Conservation (phyloP, 2,888 invertebrate genomes). For the Sinotaia quadrata region DNA sequence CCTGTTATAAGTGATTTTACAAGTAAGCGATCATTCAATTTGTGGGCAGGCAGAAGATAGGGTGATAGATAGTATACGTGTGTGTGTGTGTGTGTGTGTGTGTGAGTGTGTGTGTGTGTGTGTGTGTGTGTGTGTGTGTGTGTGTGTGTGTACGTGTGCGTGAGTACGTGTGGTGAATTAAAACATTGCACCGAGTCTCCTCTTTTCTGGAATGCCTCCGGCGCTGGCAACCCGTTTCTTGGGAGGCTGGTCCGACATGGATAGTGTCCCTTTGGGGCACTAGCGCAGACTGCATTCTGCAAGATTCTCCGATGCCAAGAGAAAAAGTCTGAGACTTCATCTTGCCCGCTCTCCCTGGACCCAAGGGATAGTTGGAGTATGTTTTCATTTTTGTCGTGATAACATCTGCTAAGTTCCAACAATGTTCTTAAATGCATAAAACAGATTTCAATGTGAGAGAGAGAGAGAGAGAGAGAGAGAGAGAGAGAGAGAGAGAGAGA, state of each 20-base stretch:
- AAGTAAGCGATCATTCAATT: too few species aligned
- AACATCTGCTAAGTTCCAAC: too few species aligned
- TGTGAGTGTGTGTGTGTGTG: not conserved
- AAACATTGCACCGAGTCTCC: not conserved
- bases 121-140: not conserved
- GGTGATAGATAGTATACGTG: not conserved
- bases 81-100: not conserved
- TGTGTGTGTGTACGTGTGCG: conserved; percentile 4
- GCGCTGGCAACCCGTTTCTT: not conserved
- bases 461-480: not conserved
- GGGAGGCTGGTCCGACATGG: not conserved
- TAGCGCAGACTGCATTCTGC: not conserved
- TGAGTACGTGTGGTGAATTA: not conserved
- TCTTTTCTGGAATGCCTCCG: not conserved
- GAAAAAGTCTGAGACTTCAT: too few species aligned
- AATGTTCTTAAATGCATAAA: too few species aligned
- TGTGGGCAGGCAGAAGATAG: too few species aligned
- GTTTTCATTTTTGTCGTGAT: too few species aligned
- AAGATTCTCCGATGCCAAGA: too few species aligned
- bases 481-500: conserved; percentile 10
- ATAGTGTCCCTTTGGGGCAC: not conserved
- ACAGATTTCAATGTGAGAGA: too few species aligned
- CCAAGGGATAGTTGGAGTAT: too few species aligned
- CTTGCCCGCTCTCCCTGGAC: too few species aligned
- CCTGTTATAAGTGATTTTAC: too few species aligned